These are phyloP conservation scores for Nyctibius bracteatus DNA, from an alignment of 2,113 vertebrate genomes.

Conservation along the genomic window DNA sequence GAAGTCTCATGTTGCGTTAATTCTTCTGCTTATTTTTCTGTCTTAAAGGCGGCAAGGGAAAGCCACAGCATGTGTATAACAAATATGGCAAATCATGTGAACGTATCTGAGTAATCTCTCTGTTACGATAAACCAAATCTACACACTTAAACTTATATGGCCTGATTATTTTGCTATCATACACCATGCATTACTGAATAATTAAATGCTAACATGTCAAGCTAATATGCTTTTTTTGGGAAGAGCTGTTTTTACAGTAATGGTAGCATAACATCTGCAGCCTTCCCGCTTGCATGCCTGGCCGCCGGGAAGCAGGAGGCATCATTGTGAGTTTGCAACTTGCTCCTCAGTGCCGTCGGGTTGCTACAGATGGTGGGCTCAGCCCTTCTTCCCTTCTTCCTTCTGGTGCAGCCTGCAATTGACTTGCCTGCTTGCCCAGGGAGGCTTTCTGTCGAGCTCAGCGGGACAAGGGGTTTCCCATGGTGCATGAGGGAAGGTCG, in stretches of 20 bases:
- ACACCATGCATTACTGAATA: neutral
- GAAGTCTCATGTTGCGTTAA: neutral
- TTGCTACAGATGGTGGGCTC: accelerated
- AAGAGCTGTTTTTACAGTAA: neutral
- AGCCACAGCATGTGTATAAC: neutral
- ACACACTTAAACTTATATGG: neutral
- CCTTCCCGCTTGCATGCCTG: neutral
- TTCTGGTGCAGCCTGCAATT: accelerated
- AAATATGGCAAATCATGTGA: neutral
- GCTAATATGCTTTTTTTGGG: accelerated
- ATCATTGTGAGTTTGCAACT: neutral
- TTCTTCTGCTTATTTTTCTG: neutral
- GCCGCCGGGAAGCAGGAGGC: neutral
- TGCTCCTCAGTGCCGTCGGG: accelerated
- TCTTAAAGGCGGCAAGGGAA: neutral
- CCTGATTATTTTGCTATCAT: neutral
- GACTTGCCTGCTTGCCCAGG: accelerated
- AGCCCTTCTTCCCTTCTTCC: neutral
- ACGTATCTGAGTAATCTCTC: neutral
- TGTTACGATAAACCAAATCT: neutral
- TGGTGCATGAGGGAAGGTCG: neutral
- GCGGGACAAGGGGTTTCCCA: accelerated
- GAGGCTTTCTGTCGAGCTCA: neutral
- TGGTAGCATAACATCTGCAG: neutral
- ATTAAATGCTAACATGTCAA: neutral